Evolutionary conservation across 2,888 invertebrate species (phyloP).

Genomic region (Deroplatys truncata): DNA sequence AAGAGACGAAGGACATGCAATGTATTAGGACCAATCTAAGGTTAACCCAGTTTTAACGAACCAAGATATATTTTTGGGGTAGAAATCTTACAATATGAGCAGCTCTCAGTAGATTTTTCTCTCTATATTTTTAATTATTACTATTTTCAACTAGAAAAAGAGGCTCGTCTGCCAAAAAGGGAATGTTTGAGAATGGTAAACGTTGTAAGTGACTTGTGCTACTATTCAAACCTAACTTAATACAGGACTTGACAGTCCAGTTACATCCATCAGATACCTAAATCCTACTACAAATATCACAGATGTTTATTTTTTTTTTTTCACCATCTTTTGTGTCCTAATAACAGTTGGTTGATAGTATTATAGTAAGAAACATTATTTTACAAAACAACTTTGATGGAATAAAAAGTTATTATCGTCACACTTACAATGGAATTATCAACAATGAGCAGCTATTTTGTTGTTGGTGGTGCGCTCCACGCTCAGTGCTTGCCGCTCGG

Average conservation of each 20-base stretch:
- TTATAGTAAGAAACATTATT: neutral
- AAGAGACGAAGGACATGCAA: too few relatives aligned
- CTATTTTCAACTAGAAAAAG: too few relatives aligned
- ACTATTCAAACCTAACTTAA: too few relatives aligned
- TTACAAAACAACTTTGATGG: neutral
- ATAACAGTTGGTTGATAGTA: neutral
- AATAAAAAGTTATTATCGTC: neutral
- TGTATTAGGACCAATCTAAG: too few relatives aligned
- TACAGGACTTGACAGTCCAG: neutral
- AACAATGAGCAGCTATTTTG: neutral
- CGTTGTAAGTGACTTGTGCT: too few relatives aligned
- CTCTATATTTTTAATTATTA: too few relatives aligned
- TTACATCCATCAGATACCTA: neutral
- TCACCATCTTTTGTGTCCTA: neutral
- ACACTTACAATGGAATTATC: neutral
- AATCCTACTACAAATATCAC: slow-evolving; percentile 3
- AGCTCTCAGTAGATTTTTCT: too few relatives aligned
- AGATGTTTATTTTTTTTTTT: neutral
- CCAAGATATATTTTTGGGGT: too few relatives aligned
- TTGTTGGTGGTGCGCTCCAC: neutral
- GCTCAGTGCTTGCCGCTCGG: neutral
- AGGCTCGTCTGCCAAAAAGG: too few relatives aligned
- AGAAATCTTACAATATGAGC: too few relatives aligned
- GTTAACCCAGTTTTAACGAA: too few relatives aligned
- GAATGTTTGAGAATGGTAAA: too few relatives aligned